A percentile compares a stretch with the other conserved stretches of the same genome.
These are phyloP conservation scores for Plecturocebus donacophilus DNA, from an alignment of 2,113 vertebrate species.

Conservation along the genomic window DNA sequence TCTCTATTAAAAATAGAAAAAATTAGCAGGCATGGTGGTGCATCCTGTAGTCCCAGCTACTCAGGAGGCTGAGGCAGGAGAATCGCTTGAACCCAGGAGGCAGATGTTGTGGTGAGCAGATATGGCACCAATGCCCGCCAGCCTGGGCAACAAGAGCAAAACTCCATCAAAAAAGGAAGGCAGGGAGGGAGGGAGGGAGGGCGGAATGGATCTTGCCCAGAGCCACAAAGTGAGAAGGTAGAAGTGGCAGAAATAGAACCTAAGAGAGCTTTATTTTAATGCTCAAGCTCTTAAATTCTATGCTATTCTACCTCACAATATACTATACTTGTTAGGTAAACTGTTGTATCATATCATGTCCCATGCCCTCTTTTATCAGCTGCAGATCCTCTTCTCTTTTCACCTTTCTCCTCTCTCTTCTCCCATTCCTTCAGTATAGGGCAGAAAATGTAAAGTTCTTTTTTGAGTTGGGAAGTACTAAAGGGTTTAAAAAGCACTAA, in stretches of 20 bases:
- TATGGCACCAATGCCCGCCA: no score
- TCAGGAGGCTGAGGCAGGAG: no score
- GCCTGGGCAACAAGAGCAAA: no score
- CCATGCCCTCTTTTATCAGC: neutral
- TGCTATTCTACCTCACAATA: neutral
- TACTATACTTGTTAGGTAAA: neutral
- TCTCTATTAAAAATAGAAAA: no score
- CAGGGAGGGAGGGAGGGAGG: no score
- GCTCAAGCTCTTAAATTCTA: neutral
- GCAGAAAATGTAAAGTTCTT: constrained; percentile 34
- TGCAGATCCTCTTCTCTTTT: neutral
- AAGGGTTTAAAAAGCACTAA: neutral
- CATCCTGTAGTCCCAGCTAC: no score
- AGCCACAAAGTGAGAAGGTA: neutral
- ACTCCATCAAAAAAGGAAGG: no score
- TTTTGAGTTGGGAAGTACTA: neutral
- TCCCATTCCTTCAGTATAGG: neutral
- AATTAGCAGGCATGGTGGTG: no score
- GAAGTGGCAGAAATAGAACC: constrained; percentile 6
- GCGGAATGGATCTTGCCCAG: neutral
- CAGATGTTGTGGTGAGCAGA: no score
- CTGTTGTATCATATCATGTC: neutral
- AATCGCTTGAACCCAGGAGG: no score
- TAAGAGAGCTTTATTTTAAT: neutral
- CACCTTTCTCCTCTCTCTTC: neutral